Evolutionary conservation across 2,888 invertebrate species (phyloP), one percentile per base, ranked within the genome.

Genomic region (Epinotia demarniana): DNA sequence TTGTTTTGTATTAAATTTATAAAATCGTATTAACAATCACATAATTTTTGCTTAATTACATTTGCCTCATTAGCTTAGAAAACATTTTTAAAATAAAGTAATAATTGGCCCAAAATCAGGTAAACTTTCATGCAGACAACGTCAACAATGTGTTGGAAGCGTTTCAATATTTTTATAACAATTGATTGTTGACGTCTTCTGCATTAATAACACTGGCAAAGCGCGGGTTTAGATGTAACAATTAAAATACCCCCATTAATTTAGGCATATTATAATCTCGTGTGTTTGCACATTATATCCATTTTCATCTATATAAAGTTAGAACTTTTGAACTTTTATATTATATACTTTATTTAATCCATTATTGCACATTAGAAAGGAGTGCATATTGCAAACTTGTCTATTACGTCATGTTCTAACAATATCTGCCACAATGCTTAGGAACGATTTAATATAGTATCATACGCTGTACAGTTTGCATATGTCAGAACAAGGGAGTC

Each of bases 1-100:
- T 18, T 39, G 13, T 73, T 63, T 64, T 70, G 64, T 70, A 70
- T 64, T 70, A 57, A 75, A 64, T 58, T 74, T 75, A 64, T 58
- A 75, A 75, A 75, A 75, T 39, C 19, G 57, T 70, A 60, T 58
- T n/a, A 58, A 68, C 68, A 67, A 67, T 57, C 33, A 58, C 57
- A 43, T 68, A 68, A 23, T 43, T 43, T 18, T 43, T 57, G 39
- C 13, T 43, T 58, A 43, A n/a, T 13, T 27, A 33, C 27, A 33
- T 27, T 60, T 9, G 13, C 60, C 33, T 61, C 27, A 61, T 8
- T 68, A 68, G 39, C 5, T 43, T 57, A 43, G 43, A 68, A 57
- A 68, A 9, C 16, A 19, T 0, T 55, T 55, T 39, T 19, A 67
- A 39, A 39, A 67, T 18, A 13, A 57, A 43, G 6, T 60, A 46